These are phyloP conservation scores for Mythimna impura DNA, from an alignment of 2,888 invertebrate genomes.

Conservation along the genomic window DNA sequence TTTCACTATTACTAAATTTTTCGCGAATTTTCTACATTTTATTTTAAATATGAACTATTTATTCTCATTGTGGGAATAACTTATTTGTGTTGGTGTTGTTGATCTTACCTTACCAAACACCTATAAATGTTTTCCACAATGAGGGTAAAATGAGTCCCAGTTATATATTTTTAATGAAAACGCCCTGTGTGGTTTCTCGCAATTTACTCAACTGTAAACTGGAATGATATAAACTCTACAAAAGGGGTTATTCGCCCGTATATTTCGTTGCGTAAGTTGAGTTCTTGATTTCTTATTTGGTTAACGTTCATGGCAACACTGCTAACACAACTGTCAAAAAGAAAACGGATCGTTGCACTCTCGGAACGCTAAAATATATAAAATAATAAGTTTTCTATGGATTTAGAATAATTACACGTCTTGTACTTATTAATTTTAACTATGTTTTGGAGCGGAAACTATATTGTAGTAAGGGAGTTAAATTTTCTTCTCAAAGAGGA, in stretches of 20 bases:
- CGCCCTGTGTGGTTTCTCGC: not conserved
- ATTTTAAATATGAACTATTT: no score
- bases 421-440: constrained; percentile 87
- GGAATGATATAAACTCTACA: not conserved
- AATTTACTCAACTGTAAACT: not conserved
- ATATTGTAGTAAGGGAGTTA: constrained; percentile 93
- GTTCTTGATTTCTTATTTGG: constrained; percentile 5
- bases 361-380: constrained; percentile 79
- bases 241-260: no score
- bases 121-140: no score
- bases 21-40: no score
- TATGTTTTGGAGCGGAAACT: constrained; percentile 96
- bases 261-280: not conserved
- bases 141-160: not conserved
- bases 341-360: constrained; percentile 86
- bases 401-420: constrained; percentile 80
- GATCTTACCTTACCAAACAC: no score
- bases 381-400: constrained; percentile 86
- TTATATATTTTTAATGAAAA: not conserved
- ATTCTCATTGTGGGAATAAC: no score
- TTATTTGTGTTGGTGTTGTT: no score
- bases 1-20: no score
- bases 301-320: constrained; percentile 62
- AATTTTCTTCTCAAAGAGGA: constrained; percentile 94
- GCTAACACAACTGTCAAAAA: constrained; percentile 74